These are phyloP conservation scores for Spinus olivaceus DNA, from an alignment of 2,797 vertebrate genomes.

Conservation along the genomic window DNA sequence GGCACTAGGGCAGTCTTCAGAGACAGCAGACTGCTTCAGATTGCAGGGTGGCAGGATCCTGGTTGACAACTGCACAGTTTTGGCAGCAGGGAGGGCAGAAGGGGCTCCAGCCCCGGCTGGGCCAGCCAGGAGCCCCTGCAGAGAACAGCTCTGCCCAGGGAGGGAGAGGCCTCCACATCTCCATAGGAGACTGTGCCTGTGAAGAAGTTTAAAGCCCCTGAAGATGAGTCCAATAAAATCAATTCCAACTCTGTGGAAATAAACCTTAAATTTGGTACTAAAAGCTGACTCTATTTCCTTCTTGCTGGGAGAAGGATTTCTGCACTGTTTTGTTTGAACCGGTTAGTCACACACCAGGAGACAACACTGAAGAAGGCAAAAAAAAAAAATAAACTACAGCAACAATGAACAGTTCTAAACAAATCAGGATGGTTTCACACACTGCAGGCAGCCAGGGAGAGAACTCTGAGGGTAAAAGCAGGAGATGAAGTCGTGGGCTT, in stretches of 20 bases:
- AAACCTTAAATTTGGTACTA: not conserved
- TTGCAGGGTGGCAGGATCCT: not conserved
- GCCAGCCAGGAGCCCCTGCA: not conserved
- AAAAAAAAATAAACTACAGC: not conserved
- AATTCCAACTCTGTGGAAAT: not conserved
- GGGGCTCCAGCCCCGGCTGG: rapidly evolving
- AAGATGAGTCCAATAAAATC: not conserved
- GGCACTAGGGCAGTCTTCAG: not conserved
- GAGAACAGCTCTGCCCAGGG: not conserved
- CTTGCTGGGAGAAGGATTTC: not conserved
- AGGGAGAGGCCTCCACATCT: not conserved
- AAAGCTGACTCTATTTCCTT: not conserved
- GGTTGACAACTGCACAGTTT: not conserved
- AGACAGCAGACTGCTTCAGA: not conserved
- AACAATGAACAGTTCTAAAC: not conserved
- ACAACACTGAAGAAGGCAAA: not conserved
- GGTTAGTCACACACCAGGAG: not conserved
- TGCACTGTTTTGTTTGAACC: not conserved
- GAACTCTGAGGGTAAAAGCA: not conserved
- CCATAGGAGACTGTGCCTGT: not conserved
- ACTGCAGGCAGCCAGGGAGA: not conserved
- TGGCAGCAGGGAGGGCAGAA: not conserved
- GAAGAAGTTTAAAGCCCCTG: not conserved
- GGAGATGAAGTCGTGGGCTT: not conserved
- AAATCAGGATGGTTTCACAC: not conserved